Conservation (phyloP, 1,140 invertebrate genomes). For the Megalopta genalis region DNA sequence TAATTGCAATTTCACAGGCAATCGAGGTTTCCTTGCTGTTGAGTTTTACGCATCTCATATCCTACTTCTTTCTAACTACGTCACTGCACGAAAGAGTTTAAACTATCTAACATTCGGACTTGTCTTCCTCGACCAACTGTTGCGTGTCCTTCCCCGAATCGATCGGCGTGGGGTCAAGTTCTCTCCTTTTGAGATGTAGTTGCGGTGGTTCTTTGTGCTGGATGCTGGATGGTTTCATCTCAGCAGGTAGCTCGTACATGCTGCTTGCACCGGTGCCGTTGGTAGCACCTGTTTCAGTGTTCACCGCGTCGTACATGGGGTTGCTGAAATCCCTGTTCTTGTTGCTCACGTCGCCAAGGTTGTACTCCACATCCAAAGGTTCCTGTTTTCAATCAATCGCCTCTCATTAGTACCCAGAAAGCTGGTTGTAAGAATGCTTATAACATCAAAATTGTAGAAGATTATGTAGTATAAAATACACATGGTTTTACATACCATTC, state of each 20-base stretch:
- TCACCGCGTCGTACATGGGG: conserved; percentile 96
- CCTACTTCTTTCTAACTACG: conserved; percentile 23
- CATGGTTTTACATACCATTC: conserved; percentile 72
- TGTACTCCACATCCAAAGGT: conserved; percentile 88
- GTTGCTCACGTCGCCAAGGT: conserved; percentile 84
- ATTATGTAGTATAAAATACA: no score
- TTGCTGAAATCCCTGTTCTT: conserved; percentile 95
- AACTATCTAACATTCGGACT: conserved; percentile 81
- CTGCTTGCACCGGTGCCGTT: conserved; percentile 84
- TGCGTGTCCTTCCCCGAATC: conserved; percentile 96
- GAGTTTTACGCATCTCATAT: background rate
- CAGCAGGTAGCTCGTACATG: conserved; percentile 89
- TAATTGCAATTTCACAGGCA: background rate
- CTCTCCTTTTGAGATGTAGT: conserved; percentile 86
- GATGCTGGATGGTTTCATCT: conserved; percentile 88
- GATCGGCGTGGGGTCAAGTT: conserved; percentile 89
- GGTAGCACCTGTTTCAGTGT: conserved; percentile 80
- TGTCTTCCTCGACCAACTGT: conserved; percentile 93
- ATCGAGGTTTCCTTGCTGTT: background rate
- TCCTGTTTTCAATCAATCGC: conserved; percentile 74
- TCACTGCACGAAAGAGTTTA: conserved; percentile 38
- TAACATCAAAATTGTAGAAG: no score
- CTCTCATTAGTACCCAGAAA: background rate
- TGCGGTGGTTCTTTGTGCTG: conserved; percentile 88
- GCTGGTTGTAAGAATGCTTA: background rate